Percentiles rank a stretch among this genome's conserved stretches.
These are phyloP conservation scores for Chaetorhynchus papuensis DNA, from an alignment of 2,113 vertebrate species.

Conservation along the genomic window DNA sequence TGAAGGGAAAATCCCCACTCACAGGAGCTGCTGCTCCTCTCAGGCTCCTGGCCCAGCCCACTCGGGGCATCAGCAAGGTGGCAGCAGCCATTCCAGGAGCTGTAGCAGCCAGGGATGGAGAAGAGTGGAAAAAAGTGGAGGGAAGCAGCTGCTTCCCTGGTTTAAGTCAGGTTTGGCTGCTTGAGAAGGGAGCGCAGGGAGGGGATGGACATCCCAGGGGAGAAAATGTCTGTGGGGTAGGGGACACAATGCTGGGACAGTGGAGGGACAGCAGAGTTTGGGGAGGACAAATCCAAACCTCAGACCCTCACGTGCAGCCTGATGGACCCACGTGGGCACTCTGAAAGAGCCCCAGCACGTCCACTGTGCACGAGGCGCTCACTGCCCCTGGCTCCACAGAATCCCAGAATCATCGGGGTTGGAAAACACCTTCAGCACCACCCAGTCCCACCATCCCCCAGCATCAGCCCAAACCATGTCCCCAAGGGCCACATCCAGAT, in stretches of 20 bases:
- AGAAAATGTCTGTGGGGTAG: neutral
- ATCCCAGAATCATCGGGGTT: neutral
- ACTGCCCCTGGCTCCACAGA: neutral
- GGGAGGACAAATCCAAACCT: neutral
- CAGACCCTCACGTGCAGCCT: neutral
- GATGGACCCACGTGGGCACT: neutral
- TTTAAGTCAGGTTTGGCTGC: neutral
- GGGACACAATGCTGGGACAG: neutral
- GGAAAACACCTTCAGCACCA: neutral
- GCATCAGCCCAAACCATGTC: neutral
- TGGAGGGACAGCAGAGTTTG: neutral
- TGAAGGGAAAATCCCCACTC: neutral
- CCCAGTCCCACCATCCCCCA: neutral
- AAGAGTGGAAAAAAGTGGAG: neutral
- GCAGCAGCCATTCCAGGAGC: neutral
- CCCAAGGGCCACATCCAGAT: neutral
- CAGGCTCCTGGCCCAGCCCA: neutral
- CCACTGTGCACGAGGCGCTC: rapidly evolving
- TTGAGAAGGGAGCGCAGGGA: neutral
- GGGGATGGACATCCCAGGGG: neutral
- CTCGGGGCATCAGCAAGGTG: neutral
- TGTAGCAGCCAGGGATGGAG: neutral
- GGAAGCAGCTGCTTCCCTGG: neutral
- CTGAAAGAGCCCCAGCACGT: neutral
- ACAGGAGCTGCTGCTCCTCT: neutral